Conservation (phyloP, 2,888 invertebrate genomes). For the Clitarchus hookeri region DNA sequence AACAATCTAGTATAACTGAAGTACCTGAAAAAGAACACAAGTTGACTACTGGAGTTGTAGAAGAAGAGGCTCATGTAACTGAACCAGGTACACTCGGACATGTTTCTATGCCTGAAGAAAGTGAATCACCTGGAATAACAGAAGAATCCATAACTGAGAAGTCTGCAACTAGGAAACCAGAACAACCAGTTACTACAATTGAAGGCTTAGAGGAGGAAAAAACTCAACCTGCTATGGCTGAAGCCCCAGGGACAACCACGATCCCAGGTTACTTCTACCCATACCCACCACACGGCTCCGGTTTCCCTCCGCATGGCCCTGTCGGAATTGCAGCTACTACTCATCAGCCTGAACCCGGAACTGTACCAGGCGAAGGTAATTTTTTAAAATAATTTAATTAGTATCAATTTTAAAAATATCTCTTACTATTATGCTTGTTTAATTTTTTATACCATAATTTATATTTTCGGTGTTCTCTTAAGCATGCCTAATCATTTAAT, state of each 20-base stretch:
- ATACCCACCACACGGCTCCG: slow-evolving; percentile 20
- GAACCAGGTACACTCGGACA: background rate
- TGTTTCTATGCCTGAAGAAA: background rate
- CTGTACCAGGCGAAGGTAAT: slow-evolving; percentile 48
- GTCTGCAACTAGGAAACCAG: slow-evolving; percentile 34
- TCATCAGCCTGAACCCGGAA: slow-evolving; percentile 32
- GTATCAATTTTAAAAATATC: background rate
- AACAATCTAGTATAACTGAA: background rate
- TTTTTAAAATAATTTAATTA: background rate
- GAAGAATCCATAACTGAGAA: slow-evolving; percentile 41
- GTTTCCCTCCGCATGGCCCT: slow-evolving; percentile 30
- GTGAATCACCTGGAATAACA: slow-evolving; percentile 24
- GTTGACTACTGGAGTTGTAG: background rate
- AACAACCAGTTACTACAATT: slow-evolving; percentile 36
- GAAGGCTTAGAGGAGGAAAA: slow-evolving; percentile 32
- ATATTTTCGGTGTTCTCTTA: too few species aligned
- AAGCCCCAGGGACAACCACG: background rate
- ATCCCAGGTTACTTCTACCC: slow-evolving; percentile 16
- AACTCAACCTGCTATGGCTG: slow-evolving; percentile 34
- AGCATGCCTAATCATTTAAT: too few species aligned
- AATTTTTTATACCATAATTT: too few species aligned
- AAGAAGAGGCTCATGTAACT: background rate
- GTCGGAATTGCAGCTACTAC: slow-evolving; percentile 32
- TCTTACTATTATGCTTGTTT: background rate
- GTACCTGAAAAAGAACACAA: background rate